Evolutionary conservation across 2,113 vertebrate genomes (phyloP), one percentile per base, ranked within the genome.

Genomic region (Micronycteris hirsuta): DNA sequence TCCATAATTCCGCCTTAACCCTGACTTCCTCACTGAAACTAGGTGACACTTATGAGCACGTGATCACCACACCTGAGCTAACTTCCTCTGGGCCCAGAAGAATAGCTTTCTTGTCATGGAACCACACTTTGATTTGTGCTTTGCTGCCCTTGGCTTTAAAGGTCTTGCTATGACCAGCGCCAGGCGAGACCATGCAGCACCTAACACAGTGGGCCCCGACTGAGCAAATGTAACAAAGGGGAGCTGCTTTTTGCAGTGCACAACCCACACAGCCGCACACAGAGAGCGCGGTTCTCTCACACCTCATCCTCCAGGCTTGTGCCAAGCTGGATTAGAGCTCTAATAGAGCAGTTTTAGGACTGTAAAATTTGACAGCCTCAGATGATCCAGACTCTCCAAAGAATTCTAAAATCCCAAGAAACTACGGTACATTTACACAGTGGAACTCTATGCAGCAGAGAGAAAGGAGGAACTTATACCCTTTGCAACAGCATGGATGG

Each of bases 261-360:
- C 43, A 43, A 15, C 15, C 56, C 83, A 1, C 5, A 6, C n/a
- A 15, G 0, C 15, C n/a, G 28, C 12, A 12, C 36, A 3, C 0
- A 2, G 26, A 3, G 36, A 61, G 24, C 45, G 61, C 73, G 47
- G 9, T 5, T 54, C 58, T 67, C 31, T n/a, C 20, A 36, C 3
- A 9, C 36, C 3, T 28, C 33, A 19, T 45, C 47, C 38, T 89
- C 47, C 0, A 3, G 36, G 41, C 63, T 43, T 86, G 43, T 71
- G 28, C 70, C 81, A 33, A 36, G 33, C 26, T 38, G 19, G 36
- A 43, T 58, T 33, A 86, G 83, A 87, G 36, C 28, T 12, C 47
- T 28, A 28, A 19, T 10, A 43, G 67, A 61, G 31, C 10, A 16
- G 24, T 65, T 67, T 49, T 83, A 38, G 65, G 65, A 87, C 41